A percentile compares a stretch with the other conserved stretches of the same genome.
Conservation (phyloP, 1,140 invertebrate genomes). For the Brachionus asplanchnoidis region DNA sequence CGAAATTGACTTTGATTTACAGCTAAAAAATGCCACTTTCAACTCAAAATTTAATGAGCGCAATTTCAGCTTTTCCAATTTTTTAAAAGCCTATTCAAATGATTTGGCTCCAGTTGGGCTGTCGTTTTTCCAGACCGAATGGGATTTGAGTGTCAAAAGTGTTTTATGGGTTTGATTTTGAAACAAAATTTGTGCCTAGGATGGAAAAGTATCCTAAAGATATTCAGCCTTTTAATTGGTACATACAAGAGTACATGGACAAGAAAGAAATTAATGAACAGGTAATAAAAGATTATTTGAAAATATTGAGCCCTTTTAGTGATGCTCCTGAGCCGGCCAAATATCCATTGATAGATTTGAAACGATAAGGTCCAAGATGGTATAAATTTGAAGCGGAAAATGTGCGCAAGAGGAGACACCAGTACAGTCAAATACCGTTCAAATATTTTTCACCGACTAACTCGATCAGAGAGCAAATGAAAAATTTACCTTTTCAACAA, state of each 20-base stretch:
- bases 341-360: constrained; percentile 29
- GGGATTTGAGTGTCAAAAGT: constrained; percentile 72
- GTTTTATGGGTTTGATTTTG: constrained; percentile 55
- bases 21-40: constrained; percentile 45
- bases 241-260: constrained; percentile 84
- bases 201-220: constrained; percentile 20
- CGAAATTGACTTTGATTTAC: constrained; percentile 58
- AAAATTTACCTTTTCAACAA: constrained; percentile 36
- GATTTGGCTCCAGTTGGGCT: constrained; percentile 80
- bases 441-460: constrained; percentile 34
- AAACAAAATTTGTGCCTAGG: constrained; percentile 25
- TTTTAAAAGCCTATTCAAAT: constrained; percentile 78
- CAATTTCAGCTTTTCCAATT: constrained; percentile 78
- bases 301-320: constrained; percentile 72
- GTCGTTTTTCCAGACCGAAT: constrained; percentile 84
- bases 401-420: neutral
- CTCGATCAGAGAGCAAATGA: neutral
- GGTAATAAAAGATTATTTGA: constrained; percentile 73
- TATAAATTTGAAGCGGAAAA: constrained; percentile 32
- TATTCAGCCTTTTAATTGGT: constrained; percentile 44
- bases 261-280: constrained; percentile 80
- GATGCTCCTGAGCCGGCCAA: constrained; percentile 61
- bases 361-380: constrained; percentile 9
- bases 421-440: constrained; percentile 12
- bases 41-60: constrained; percentile 52